phyloP scores from a whole-genome alignment of 2,113 vertebrate genomes.

The Pterophyllum scalare region DNA sequence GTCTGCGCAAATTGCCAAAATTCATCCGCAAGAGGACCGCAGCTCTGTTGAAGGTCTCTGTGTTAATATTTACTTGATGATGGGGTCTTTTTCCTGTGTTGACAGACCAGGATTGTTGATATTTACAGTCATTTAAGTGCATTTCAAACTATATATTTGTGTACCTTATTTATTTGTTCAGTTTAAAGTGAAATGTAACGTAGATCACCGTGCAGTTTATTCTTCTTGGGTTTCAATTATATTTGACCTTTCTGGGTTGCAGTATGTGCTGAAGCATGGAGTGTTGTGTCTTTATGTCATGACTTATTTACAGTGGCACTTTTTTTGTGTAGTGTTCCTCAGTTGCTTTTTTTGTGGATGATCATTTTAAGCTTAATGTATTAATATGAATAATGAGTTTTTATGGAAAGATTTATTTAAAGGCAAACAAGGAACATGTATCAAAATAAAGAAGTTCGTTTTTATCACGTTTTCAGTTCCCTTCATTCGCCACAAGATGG shows the following conservation, averaged over 20 bases:
- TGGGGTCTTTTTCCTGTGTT: constrained; percentile 9
- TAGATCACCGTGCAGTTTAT: background rate
- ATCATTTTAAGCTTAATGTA: constrained; percentile 29
- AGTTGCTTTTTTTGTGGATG: constrained; percentile 42
- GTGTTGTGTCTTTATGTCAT: constrained; percentile 26
- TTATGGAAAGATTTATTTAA: constrained; percentile 32
- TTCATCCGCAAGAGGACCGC: background rate
- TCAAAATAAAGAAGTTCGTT: constrained; percentile 49
- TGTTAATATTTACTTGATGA: constrained; percentile 16
- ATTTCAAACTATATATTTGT: constrained; percentile 47
- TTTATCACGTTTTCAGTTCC: constrained; percentile 4
- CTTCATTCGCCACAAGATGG: constrained; percentile 57
- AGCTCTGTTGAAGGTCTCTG: constrained; percentile 8
- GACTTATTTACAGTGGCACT: constrained; percentile 22
- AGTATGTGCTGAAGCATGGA: constrained; percentile 39
- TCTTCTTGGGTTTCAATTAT: constrained; percentile 4
- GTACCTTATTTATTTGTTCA: constrained; percentile 38
- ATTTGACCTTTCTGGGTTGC: background rate
- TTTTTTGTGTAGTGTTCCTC: constrained; percentile 45
- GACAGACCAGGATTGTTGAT: constrained; percentile 1
- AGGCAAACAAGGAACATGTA: background rate
- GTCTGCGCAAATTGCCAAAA: constrained; percentile 66
- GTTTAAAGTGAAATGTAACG: constrained; percentile 13
- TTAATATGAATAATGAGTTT: constrained; percentile 18
- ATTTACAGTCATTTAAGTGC: constrained; percentile 43